These are phyloP conservation scores for Coecobrya sp. DNA, from an alignment of 2,888 invertebrate genomes.

Conservation along the genomic window DNA sequence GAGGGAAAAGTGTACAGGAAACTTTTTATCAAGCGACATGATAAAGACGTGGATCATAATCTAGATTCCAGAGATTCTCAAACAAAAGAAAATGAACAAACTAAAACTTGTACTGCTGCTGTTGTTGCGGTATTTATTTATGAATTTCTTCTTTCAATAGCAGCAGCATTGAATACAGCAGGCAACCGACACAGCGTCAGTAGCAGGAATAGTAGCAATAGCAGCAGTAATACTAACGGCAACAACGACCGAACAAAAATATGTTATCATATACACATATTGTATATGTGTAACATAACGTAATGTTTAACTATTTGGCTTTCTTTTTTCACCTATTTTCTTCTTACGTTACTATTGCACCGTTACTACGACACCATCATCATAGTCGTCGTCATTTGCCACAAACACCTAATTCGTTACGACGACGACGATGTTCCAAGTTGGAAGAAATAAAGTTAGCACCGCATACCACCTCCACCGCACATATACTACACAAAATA, in stretches of 20 bases:
- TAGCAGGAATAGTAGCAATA: too few species aligned
- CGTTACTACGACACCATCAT: not conserved
- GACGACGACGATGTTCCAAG: not conserved
- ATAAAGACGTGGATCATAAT: not conserved
- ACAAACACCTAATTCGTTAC: slow-evolving; percentile 29
- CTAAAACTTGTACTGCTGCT: too few species aligned
- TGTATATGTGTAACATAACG: not conserved
- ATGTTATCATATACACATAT: too few species aligned
- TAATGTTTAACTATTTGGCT: not conserved
- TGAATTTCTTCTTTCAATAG: too few species aligned
- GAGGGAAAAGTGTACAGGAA: not conserved
- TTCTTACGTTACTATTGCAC: not conserved
- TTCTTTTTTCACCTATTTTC: slow-evolving; percentile 16
- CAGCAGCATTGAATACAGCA: too few species aligned
- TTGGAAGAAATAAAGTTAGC: not conserved
- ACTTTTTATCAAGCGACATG: not conserved
- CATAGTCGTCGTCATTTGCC: slow-evolving; percentile 4
- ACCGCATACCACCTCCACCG: not conserved
- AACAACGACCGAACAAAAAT: too few species aligned
- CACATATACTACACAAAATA: not conserved
- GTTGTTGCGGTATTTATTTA: too few species aligned
- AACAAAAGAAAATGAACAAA: too few species aligned
- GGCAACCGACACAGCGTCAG: too few species aligned
- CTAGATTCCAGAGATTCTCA: not conserved
- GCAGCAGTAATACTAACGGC: too few species aligned